Evolutionary conservation across 2,888 invertebrate genomes (phyloP).

Genomic region (Himalopsyche anomala): DNA sequence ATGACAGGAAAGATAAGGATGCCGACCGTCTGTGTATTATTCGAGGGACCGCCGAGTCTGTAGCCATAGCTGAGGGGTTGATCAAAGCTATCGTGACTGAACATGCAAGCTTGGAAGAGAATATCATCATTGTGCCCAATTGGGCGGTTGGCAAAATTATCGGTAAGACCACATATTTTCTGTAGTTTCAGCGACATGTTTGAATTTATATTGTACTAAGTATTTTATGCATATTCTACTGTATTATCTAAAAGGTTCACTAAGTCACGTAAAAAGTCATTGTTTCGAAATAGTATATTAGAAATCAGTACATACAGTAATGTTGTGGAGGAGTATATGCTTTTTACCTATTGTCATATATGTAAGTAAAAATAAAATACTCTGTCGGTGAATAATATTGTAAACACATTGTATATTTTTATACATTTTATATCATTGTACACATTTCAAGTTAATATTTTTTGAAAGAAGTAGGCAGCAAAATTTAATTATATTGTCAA

Average conservation of each 20-base stretch:
- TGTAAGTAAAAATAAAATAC: too few species aligned
- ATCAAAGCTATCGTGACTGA: constrained; percentile 83
- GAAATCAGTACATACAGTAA: neutral
- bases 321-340: too few species aligned
- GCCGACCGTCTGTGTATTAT: constrained; percentile 82
- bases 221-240: too few species aligned
- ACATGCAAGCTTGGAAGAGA: constrained; percentile 82
- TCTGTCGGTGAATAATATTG: too few species aligned
- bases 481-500: constrained; percentile 64
- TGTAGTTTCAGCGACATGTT: too few species aligned
- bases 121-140: constrained; percentile 81
- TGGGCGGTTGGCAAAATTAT: constrained; percentile 84
- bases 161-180: constrained; percentile 70
- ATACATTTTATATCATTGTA: too few species aligned
- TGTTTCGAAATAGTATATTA: neutral
- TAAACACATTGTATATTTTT: too few species aligned
- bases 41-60: constrained; percentile 81
- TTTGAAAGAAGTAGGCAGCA: neutral
- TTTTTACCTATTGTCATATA: too few species aligned
- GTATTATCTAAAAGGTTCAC: too few species aligned
- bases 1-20: constrained; percentile 76
- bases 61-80: constrained; percentile 83
- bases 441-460: too few species aligned
- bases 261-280: too few species aligned
- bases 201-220: too few species aligned